Percentiles rank a stretch among this genome's conserved stretches.
Conservation (phyloP, 2,797 vertebrate species). For the Falco berigora region DNA sequence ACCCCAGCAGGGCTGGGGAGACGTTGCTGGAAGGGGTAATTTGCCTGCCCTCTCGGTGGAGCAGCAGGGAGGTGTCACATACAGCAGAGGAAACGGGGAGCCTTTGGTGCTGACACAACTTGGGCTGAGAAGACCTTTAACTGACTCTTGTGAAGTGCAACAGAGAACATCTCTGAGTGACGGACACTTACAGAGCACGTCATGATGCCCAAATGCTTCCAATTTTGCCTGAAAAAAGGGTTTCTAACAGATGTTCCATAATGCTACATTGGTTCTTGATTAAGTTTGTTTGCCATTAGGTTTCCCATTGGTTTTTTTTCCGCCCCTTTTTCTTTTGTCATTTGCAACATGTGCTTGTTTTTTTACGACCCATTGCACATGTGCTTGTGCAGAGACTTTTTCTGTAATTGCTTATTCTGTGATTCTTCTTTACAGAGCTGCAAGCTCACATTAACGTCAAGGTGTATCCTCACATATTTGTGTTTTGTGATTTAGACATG, state of each 20-base stretch:
- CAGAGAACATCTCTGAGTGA: neutral
- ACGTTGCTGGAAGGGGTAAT: neutral
- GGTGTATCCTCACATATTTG: neutral
- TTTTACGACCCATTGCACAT: conserved; percentile 3
- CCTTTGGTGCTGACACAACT: neutral
- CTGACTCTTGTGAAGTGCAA: neutral
- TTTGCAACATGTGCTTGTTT: neutral
- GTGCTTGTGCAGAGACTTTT: neutral
- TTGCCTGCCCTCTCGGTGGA: rapidly evolving
- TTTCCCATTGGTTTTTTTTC: neutral
- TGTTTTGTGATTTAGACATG: conserved; percentile 6
- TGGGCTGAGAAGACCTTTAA: neutral
- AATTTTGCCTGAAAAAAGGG: neutral
- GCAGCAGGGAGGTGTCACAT: neutral
- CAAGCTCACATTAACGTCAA: neutral
- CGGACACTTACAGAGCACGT: rapidly evolving
- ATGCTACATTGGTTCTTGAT: conserved; percentile 1
- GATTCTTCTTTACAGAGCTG: conserved; percentile 10
- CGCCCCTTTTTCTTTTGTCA: neutral
- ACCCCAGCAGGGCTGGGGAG: neutral
- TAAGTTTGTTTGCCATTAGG: neutral
- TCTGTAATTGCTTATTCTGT: neutral
- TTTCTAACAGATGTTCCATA: neutral
- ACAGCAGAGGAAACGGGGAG: neutral
- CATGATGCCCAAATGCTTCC: neutral